Evolutionary conservation across 2,113 vertebrate genomes (phyloP), one percentile per base, ranked within the genome.

Genomic region (Heterotilapia buettikoferi): DNA sequence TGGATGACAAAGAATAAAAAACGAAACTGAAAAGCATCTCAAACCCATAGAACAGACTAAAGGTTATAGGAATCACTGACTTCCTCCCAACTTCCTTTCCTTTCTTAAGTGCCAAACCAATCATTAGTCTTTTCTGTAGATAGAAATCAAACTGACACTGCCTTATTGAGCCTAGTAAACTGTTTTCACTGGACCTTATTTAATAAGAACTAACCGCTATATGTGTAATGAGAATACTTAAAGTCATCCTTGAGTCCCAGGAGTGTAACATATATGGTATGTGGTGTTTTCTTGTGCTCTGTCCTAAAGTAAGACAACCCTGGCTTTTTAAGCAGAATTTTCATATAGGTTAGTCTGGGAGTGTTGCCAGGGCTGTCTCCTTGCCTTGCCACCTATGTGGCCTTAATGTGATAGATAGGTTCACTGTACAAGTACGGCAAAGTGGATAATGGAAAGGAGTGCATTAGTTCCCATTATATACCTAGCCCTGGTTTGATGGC

Each of bases 41-140:
- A 76, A 78, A 61, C 16, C 2, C 76, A 36, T 80, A 54, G 89
- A 87, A 11, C n/a, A 43, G 56, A 81, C 45, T 78, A 92, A 84
- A 90, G 89, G 83, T 88, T 80, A 80, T 87, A 84, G 56, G 89
- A 89, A 68, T 86, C 31, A 63, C 10, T 40, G 24, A 31, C 68
- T 88, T 84, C 86, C 73, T 80, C 29, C 80, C 43, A 73, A 61
- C 79, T 81, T 82, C 71, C 80, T 84, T 59, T 47, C 40, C 84
- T 56, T 68, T n/a, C 40, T 80, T 18, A 68, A 11, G 24, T 13
- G 38, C 43, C 21, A 73, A 86, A 43, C 21, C 40, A 7, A 7
- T 50, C 3, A 9, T 26, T 43, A 31, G 2, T 68, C 73, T 24
- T 82, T 31, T 21, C 18, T 16, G 9, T 26, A 59, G 21, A 54